Evolutionary conservation across 2,797 vertebrate genomes (phyloP).

Genomic region (Orestias chungarensis): DNA sequence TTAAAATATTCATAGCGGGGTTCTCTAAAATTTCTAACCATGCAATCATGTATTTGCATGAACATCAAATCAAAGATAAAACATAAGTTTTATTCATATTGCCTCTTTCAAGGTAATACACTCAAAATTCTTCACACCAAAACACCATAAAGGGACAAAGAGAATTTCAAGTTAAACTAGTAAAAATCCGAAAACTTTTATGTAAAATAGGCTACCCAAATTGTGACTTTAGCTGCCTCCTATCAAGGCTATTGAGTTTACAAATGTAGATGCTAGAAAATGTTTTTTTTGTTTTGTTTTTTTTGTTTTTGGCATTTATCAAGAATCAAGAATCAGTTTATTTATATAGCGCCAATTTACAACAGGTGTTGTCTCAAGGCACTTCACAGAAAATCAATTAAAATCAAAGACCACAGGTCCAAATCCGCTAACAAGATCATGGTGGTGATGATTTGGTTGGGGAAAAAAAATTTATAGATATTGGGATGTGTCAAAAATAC

Average conservation of each 20-base stretch:
- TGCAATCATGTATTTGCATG: background rate
- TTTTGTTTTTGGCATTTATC: background rate
- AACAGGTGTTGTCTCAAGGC: no score
- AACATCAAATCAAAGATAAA: background rate
- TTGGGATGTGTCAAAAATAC: background rate
- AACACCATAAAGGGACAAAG: background rate
- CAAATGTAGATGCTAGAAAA: background rate
- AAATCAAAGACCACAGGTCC: no score
- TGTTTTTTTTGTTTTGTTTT: no score
- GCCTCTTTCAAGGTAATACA: background rate
- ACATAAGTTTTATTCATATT: background rate
- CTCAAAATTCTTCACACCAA: background rate
- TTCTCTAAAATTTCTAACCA: background rate
- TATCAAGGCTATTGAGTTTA: background rate
- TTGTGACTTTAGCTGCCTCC: background rate
- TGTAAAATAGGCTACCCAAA: background rate
- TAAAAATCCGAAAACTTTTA: background rate
- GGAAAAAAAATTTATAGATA: background rate
- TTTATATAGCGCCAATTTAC: no score
- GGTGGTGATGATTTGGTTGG: background rate
- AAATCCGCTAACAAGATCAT: background rate
- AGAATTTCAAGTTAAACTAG: background rate
- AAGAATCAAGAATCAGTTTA: no score
- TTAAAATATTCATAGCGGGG: background rate
- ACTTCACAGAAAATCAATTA: no score